Conservation (phyloP, 2,888 invertebrate genomes). For the Rosalia funebris region DNA sequence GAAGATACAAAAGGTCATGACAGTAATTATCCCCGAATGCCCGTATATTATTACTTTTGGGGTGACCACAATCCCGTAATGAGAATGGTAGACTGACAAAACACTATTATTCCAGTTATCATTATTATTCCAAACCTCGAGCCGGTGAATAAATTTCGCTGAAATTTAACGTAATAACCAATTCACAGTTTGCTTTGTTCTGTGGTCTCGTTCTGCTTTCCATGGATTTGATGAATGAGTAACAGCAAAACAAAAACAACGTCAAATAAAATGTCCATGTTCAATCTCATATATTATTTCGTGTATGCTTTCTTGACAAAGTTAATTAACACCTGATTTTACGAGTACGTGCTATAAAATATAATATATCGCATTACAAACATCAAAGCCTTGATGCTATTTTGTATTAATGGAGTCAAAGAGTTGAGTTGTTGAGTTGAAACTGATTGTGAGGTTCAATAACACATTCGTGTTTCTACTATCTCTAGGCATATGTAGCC, state of each 20-base stretch:
- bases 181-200: not conserved
- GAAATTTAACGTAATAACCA: not conserved
- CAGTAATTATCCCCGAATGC: conserved; percentile 11
- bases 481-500: too few relatives aligned
- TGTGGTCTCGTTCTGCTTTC: not conserved
- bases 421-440: too few relatives aligned
- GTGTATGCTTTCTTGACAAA: too few relatives aligned
- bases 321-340: not conserved
- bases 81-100: conserved; percentile 6
- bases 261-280: not conserved
- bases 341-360: not conserved
- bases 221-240: not conserved
- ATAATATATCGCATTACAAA: not conserved
- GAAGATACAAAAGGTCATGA: conserved; percentile 10
- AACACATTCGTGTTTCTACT: too few relatives aligned
- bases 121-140: not conserved
- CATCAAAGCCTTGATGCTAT: too few relatives aligned
- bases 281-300: too few relatives aligned
- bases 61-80: conserved; percentile 9
- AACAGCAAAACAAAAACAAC: not conserved
- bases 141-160: conserved; percentile 8
- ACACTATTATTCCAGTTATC: conserved; percentile 5
- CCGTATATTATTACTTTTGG: conserved; percentile 12
- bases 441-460: too few relatives aligned
- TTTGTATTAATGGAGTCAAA: too few relatives aligned